These are phyloP conservation scores for Oxystoma pomonae DNA, from an alignment of 2,888 invertebrate species.

Conservation along the genomic window DNA sequence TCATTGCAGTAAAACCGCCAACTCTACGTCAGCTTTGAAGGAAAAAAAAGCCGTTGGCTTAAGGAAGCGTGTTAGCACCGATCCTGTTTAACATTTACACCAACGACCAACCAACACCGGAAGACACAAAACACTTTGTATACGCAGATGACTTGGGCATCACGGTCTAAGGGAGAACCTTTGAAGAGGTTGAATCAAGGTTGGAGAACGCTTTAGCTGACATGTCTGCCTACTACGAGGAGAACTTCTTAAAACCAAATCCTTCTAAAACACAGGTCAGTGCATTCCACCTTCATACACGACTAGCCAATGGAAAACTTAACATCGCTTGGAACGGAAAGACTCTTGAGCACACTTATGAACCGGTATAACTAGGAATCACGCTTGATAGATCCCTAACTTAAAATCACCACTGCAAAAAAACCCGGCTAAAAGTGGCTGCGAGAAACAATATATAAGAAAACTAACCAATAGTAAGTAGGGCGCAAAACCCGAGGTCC, in stretches of 20 bases:
- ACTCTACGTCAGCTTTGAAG: not conserved
- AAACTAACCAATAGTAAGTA: not conserved
- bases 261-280: not conserved
- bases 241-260: not conserved
- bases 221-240: not conserved
- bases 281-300: not conserved
- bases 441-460: not conserved
- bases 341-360: not conserved
- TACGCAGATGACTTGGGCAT: not conserved
- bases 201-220: not conserved
- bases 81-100: not conserved
- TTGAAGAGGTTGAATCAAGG: not conserved
- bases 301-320: too few species aligned
- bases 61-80: conserved; percentile 1
- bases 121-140: not conserved
- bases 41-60: not conserved
- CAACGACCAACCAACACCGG: not conserved
- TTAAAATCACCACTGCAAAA: not conserved
- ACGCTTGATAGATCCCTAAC: not conserved
- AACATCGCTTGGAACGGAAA: not conserved
- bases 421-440: not conserved
- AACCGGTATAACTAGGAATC: not conserved
- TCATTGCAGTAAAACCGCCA: not conserved
- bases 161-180: not conserved
- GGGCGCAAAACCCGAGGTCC: not conserved